Base-by-base conservation (phyloP, 1,140 invertebrate species). In the Drosophila prosaltans region DNA sequence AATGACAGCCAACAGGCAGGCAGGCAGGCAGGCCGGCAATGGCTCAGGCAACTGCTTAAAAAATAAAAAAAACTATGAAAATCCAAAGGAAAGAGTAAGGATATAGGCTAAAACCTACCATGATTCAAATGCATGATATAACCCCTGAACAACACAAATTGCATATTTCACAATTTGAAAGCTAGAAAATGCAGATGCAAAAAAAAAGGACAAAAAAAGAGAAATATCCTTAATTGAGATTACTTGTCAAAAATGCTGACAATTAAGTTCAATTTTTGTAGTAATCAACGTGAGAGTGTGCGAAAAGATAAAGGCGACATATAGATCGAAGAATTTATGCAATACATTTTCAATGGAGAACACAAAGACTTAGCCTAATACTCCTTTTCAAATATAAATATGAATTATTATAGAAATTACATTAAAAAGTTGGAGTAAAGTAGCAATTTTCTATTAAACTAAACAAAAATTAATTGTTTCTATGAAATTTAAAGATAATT, bases 1-100 rank as follows among this genome's bases (percentile, higher is more conserved):
- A 84, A 88, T 86, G 83, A 89, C 84, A 88, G 76, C 67, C 60
- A 67, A 64, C 61, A 64, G 73, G 74, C 36, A 32, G 30, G 30
- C 40, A 63, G 41, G 59, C 40, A 43, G 0, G 3, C 59, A 28
- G 65, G 57, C 39, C 48, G 58, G 7, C 28, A 4, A 2, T 3
- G 10, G 4, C 54, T 69, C 41, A 65, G 36, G 65, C 68, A 57
- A 74, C 61, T 75, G 72, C 60, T 75, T 76, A 80, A 70, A 51
- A 24, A 24, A 26, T 24, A 51, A 51, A 51, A 0, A 26, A 51
- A 0, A 26, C 21, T 51, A 9, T 2, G 16, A 21, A 48, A 8
- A 48, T 48, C 2, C 45, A 21, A 48, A 2, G 16, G 6, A 24
- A 8, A 21, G 45, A 8, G 2, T 3, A 8, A 16, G 45, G 21